A percentile compares a stretch with the other conserved stretches of the same genome.
Conservation (phyloP, 2,888 invertebrate genomes). For the Dynastes maya region DNA sequence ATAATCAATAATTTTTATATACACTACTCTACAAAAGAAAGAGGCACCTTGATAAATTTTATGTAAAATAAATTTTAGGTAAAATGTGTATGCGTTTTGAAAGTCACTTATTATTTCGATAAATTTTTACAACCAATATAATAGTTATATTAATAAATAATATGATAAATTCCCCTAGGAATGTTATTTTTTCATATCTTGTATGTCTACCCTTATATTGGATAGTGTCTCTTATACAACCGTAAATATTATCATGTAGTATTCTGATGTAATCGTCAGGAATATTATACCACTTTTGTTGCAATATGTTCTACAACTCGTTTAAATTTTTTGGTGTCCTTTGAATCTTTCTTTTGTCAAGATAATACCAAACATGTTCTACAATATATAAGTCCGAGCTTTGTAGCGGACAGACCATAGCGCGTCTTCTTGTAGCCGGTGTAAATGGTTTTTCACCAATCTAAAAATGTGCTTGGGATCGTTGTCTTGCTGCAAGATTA, state of each 20-base stretch:
- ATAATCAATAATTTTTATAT: not conserved
- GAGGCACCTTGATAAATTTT: not conserved
- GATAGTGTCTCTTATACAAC: not conserved
- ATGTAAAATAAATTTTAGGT: not conserved
- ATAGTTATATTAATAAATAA: not conserved
- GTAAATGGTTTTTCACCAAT: not conserved
- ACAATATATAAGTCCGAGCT: not conserved
- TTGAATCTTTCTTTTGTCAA: not conserved
- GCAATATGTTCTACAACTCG: not conserved
- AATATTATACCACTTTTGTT: not conserved
- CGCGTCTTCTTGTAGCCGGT: not conserved
- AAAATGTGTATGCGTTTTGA: not conserved
- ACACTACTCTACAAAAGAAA: slow-evolving; percentile 1
- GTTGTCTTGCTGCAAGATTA: not conserved
- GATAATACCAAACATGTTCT: not conserved
- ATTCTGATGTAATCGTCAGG: not conserved
- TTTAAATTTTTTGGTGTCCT: not conserved
- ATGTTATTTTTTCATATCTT: not conserved
- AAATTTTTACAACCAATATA: not conserved
- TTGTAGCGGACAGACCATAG: not conserved
- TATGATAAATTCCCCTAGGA: not conserved
- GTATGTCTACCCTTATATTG: not conserved
- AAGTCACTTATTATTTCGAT: not conserved
- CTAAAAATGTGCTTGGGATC: not conserved
- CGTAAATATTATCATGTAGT: not conserved